These are phyloP conservation scores for Salvelinus sp. DNA, from an alignment of 2,113 vertebrate genomes.

Conservation along the genomic window DNA sequence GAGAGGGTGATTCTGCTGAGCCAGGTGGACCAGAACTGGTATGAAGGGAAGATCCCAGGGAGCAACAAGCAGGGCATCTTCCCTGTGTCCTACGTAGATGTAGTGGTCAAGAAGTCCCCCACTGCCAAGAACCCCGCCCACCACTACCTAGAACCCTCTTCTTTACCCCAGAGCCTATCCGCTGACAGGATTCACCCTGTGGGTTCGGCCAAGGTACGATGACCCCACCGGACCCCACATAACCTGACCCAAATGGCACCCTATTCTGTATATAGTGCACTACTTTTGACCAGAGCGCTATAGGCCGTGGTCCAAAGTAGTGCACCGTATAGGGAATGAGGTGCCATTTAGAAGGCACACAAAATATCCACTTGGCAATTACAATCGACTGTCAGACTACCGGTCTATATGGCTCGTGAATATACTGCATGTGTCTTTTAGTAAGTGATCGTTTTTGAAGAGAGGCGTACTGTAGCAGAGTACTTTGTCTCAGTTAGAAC, in stretches of 20 bases:
- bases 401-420: too few relatives aligned
- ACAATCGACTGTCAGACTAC: too few relatives aligned
- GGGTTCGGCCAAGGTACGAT: constrained; percentile 79
- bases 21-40: constrained; percentile 89
- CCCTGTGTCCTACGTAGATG: constrained; percentile 82
- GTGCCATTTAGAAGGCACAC: not conserved
- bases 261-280: not conserved
- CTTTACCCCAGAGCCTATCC: constrained; percentile 75
- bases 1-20: constrained; percentile 83
- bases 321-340: too few relatives aligned
- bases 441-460: too few relatives aligned
- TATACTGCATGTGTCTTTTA: too few relatives aligned
- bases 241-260: not conserved
- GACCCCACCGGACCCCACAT: not conserved
- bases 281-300: not conserved
- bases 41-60: constrained; percentile 83
- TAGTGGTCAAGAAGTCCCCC: constrained; percentile 70
- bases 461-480: too few relatives aligned
- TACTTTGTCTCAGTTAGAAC: too few relatives aligned
- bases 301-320: too few relatives aligned
- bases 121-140: not conserved
- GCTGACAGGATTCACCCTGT: constrained; percentile 78
- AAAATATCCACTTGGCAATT: too few relatives aligned
- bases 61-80: constrained; percentile 88
- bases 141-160: constrained; percentile 72